Percentiles rank a stretch among this genome's conserved stretches.
These are phyloP conservation scores for Drosophila kikkawai DNA, from an alignment of 1,140 invertebrate species.

Conservation along the genomic window DNA sequence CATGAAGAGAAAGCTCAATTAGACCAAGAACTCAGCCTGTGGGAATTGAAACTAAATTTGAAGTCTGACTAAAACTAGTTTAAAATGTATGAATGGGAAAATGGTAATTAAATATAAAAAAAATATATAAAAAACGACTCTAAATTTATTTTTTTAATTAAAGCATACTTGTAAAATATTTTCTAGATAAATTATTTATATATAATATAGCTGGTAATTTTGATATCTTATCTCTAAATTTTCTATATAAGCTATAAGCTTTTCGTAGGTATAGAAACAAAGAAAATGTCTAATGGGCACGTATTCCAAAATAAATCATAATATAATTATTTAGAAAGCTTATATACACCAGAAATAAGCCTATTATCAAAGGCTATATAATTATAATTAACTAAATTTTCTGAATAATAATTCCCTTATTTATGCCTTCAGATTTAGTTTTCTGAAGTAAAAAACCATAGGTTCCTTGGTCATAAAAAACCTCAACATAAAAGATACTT, in stretches of 20 bases:
- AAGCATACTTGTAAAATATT: too few relatives aligned
- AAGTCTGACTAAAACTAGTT: not conserved
- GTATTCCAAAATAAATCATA: not conserved
- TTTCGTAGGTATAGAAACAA: not conserved
- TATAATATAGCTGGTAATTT: not conserved
- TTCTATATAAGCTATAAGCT: not conserved
- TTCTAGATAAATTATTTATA: not conserved
- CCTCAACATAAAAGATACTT: not conserved
- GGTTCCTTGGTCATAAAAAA: not conserved
- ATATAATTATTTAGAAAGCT: not conserved
- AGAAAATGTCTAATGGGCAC: constrained; percentile 1
- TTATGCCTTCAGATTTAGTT: not conserved
- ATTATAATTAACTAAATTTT: not conserved
- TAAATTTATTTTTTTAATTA: not conserved
- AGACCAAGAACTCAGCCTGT: constrained; percentile 10
- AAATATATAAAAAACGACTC: not conserved
- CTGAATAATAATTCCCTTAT: not conserved
- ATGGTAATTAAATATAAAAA: not conserved
- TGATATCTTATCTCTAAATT: constrained; percentile 7
- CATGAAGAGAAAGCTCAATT: constrained; percentile 28
- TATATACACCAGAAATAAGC: not conserved
- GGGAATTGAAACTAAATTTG: constrained; percentile 10
- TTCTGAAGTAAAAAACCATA: too few relatives aligned
- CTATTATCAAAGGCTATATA: not conserved
- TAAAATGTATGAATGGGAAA: not conserved